phyloP scores from a whole-genome alignment of 2,113 vertebrate genomes.

The Zingel zingel region DNA sequence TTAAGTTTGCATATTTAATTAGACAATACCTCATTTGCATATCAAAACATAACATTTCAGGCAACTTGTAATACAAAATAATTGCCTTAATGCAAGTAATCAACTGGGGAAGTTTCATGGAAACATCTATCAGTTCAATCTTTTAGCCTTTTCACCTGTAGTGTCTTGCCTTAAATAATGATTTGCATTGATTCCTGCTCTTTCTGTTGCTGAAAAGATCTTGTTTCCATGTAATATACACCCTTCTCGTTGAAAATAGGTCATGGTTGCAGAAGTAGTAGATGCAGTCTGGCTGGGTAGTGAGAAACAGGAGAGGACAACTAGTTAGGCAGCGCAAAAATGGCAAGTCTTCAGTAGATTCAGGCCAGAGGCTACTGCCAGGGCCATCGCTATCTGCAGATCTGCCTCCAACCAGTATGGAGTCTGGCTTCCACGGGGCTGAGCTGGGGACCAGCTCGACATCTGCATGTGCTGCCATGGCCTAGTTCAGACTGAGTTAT shows the following conservation, averaged over 20 bases:
- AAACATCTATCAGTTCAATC: too few relatives aligned
- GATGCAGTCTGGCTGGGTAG: not conserved
- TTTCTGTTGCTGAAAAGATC: not conserved
- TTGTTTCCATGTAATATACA: constrained; percentile 13
- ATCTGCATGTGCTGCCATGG: constrained; percentile 74
- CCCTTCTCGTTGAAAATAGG: constrained; percentile 50
- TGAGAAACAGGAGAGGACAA: constrained; percentile 46
- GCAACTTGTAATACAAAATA: too few relatives aligned
- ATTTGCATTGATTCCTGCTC: not conserved
- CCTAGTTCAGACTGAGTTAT: constrained; percentile 79
- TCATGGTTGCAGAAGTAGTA: constrained; percentile 18
- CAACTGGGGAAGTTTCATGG: too few relatives aligned
- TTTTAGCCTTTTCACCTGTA: too few relatives aligned
- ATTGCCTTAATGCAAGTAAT: too few relatives aligned
- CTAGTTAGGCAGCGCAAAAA: constrained; percentile 55
- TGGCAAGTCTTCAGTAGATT: constrained; percentile 43
- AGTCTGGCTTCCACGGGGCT: constrained; percentile 41
- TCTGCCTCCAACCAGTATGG: constrained; percentile 47
- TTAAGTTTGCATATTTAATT: too few relatives aligned
- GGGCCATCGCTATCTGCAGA: constrained; percentile 44
- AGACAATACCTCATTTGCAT: too few relatives aligned
- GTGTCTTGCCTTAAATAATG: not conserved
- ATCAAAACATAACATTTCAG: too few relatives aligned
- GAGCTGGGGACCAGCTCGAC: constrained; percentile 54
- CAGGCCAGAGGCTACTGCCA: constrained; percentile 57